These are phyloP conservation scores for Pyrocoelia pectoralis DNA, from an alignment of 2,888 invertebrate genomes.

Conservation along the genomic window DNA sequence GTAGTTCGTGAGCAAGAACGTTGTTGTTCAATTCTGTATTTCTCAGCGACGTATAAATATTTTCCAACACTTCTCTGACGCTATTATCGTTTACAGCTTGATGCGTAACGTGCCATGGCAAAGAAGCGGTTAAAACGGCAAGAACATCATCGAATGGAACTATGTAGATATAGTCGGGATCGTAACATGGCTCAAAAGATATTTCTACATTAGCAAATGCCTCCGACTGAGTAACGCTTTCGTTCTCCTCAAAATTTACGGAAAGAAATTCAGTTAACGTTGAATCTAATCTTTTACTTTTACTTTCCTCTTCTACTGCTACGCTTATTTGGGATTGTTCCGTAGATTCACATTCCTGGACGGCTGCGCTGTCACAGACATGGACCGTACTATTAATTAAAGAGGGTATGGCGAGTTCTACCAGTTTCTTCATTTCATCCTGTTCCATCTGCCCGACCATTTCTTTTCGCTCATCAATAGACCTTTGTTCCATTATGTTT, in stretches of 20 bases:
- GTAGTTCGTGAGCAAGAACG: slow-evolving; percentile 52
- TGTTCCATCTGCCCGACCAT: slow-evolving; percentile 24
- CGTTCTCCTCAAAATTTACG: background rate
- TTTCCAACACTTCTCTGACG: slow-evolving; percentile 48
- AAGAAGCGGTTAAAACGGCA: slow-evolving; percentile 46
- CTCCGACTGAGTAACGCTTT: slow-evolving; percentile 3
- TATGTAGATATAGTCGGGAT: slow-evolving; percentile 43
- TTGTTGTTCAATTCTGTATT: slow-evolving; percentile 48
- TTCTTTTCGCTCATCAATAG: slow-evolving; percentile 38
- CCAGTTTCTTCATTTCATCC: slow-evolving; percentile 38
- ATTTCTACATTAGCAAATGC: slow-evolving; percentile 41
- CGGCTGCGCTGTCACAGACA: slow-evolving; percentile 47
- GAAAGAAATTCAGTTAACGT: slow-evolving; percentile 13
- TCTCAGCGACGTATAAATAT: slow-evolving; percentile 47
- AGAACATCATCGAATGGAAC: slow-evolving; percentile 49
- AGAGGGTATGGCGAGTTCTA: slow-evolving; percentile 42
- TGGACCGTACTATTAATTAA: slow-evolving; percentile 48
- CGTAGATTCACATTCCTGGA: slow-evolving; percentile 42
- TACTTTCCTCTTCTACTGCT: too few relatives aligned
- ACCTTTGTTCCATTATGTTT: slow-evolving; percentile 32
- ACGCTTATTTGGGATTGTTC: too few relatives aligned
- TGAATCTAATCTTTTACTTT: background rate
- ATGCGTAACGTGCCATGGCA: slow-evolving; percentile 52
- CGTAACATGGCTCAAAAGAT: slow-evolving; percentile 31
- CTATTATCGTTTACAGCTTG: slow-evolving; percentile 46